Evolutionary conservation across 2,888 invertebrate species (phyloP).

Genomic region (Xestoiulus laeticollis): DNA sequence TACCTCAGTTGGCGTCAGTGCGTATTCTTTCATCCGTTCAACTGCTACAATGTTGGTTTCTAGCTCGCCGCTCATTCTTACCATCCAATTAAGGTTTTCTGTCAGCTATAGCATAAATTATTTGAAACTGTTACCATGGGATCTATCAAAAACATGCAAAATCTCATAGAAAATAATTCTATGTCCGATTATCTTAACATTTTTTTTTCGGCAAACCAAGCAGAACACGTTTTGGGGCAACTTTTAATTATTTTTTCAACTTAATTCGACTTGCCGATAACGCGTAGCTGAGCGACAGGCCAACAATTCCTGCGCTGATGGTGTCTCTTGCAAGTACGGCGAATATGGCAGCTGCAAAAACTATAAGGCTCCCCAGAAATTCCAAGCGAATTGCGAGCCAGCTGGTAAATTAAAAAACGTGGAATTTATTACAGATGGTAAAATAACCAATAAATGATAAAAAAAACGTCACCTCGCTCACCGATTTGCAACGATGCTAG

Average conservation of each 20-base stretch:
- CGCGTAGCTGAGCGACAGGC: constrained; percentile 68
- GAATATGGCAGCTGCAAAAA: constrained; percentile 92
- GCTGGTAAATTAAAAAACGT: constrained; percentile 65
- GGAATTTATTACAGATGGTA: background rate
- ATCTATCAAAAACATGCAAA: background rate
- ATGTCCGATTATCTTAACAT: no score
- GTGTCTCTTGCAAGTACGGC: constrained; percentile 82
- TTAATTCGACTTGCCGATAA: constrained; percentile 61
- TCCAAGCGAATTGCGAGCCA: constrained; percentile 96
- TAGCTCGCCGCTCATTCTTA: constrained; percentile 68
- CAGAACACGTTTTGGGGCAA: no score
- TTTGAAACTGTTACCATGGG: background rate
- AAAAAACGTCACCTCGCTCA: constrained; percentile 58
- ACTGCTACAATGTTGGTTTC: constrained; percentile 70
- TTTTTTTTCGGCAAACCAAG: background rate
- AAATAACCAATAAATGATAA: background rate
- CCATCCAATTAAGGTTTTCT: constrained; percentile 68
- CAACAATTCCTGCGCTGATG: constrained; percentile 74
- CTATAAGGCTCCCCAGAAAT: constrained; percentile 95
- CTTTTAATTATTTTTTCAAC: background rate
- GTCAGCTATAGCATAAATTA: constrained; percentile 62
- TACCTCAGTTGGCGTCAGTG: constrained; percentile 76
- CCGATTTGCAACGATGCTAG: constrained; percentile 89
- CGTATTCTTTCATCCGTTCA: constrained; percentile 70
- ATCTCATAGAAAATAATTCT: background rate